Conservation (phyloP, 2,888 invertebrate genomes). For the Hipparchia sbordonii region DNA sequence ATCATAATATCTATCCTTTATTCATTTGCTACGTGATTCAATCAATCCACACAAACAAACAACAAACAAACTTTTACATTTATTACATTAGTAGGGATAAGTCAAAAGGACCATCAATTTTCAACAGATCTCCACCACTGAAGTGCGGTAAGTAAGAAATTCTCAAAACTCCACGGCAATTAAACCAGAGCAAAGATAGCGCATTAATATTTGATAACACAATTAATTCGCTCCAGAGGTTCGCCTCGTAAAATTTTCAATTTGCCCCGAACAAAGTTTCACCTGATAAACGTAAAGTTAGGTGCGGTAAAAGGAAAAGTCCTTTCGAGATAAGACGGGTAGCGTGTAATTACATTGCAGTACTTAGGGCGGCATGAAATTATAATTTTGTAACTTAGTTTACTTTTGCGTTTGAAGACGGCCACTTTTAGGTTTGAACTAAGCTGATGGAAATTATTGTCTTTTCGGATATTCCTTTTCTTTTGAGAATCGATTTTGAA, state of each 20-base stretch:
- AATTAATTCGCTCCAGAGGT: conserved; percentile 68
- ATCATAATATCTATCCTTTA: no score
- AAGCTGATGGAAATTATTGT: conserved; percentile 16
- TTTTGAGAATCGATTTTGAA: background rate
- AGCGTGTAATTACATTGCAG: conserved; percentile 60
- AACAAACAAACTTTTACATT: no score
- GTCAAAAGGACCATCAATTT: background rate
- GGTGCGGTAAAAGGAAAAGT: conserved; percentile 60
- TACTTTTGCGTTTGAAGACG: conserved; percentile 39
- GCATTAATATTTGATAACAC: conserved; percentile 82
- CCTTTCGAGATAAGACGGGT: conserved; percentile 59
- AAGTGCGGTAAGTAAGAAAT: conserved; percentile 40
- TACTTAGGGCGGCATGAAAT: conserved; percentile 48
- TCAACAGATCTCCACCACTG: background rate
- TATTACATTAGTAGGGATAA: background rate
- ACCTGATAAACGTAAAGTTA: conserved; percentile 79
- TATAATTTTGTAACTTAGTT: conserved; percentile 55
- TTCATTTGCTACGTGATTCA: no score
- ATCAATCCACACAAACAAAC: no score
- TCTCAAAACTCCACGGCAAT: conserved; percentile 57
- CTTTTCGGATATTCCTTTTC: background rate
- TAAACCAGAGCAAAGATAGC: conserved; percentile 64
- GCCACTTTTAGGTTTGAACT: conserved; percentile 15
- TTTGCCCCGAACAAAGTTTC: conserved; percentile 69
- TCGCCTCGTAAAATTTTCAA: conserved; percentile 77